phyloP scores from a whole-genome alignment of 2,888 invertebrate species.

The Sussaba pulchella region DNA sequence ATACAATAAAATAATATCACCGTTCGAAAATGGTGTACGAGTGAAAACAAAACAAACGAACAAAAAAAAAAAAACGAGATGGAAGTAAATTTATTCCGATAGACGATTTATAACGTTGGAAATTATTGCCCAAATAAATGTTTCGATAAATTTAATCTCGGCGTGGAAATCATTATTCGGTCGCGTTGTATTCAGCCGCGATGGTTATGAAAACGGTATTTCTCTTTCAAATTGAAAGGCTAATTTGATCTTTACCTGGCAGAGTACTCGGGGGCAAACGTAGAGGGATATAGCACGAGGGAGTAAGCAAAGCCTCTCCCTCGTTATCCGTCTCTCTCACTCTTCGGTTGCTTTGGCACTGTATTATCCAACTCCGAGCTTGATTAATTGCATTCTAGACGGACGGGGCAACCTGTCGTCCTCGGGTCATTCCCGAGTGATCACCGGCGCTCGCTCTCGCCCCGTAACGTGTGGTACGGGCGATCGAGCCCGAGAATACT shows the following conservation, averaged over 20 bases:
- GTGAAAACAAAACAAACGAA: slow-evolving; percentile 6
- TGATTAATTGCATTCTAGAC: slow-evolving; percentile 79
- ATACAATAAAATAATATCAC: slow-evolving; percentile 25
- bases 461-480: slow-evolving; percentile 23
- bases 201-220: slow-evolving; percentile 28
- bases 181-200: background rate
- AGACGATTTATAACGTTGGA: slow-evolving; percentile 14
- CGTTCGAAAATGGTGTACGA: background rate
- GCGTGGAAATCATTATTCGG: background rate
- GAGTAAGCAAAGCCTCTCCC: slow-evolving; percentile 46
- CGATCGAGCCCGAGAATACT: background rate
- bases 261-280: slow-evolving; percentile 39
- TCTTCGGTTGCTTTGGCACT: slow-evolving; percentile 46
- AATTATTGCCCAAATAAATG: slow-evolving; percentile 50
- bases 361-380: slow-evolving; percentile 77
- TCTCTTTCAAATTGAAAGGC: slow-evolving; percentile 30
- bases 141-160: slow-evolving; percentile 47
- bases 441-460: slow-evolving; percentile 48
- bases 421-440: slow-evolving; percentile 66
- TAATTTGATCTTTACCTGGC: slow-evolving; percentile 40
- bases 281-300: slow-evolving; percentile 14
- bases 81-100: background rate
- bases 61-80: background rate
- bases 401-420: slow-evolving; percentile 72
- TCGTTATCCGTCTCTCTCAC: slow-evolving; percentile 40